Evolutionary conservation across 2,113 vertebrate species (phyloP).

Genomic region (Apodemus speciosus): DNA sequence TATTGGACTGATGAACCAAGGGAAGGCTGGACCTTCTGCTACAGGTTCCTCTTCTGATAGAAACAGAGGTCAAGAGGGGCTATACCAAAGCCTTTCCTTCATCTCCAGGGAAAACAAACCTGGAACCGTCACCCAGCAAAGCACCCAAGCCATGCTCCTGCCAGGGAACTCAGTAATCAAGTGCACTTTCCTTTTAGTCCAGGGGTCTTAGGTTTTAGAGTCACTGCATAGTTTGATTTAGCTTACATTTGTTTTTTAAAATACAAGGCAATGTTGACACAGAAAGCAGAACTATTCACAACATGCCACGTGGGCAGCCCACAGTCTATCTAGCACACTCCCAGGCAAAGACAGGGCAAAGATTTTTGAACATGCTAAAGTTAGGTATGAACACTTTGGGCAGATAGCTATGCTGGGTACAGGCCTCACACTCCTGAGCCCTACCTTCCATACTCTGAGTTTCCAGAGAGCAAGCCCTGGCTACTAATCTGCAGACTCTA

Average conservation of each 20-base stretch:
- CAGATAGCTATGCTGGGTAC: not conserved
- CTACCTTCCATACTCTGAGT: not conserved
- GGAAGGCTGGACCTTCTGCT: not conserved
- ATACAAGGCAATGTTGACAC: not conserved
- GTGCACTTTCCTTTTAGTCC: not conserved
- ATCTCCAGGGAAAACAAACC: not conserved
- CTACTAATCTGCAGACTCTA: not conserved
- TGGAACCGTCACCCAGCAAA: not conserved
- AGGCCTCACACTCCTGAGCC: not conserved
- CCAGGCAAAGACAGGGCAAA: not conserved
- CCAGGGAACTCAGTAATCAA: not conserved
- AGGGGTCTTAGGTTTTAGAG: not conserved
- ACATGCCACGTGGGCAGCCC: not conserved
- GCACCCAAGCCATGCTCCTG: not conserved
- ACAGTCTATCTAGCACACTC: not conserved
- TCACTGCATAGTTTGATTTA: not conserved
- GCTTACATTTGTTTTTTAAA: not conserved
- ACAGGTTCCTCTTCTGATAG: not conserved
- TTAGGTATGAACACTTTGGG: too few relatives aligned
- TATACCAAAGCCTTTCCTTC: not conserved
- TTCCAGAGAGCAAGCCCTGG: not conserved
- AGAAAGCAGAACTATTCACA: not conserved
- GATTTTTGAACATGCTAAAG: not conserved
- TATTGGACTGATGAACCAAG: not conserved
- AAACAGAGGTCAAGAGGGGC: not conserved